Evolutionary conservation across 2,113 vertebrate species (phyloP).

Genomic region (Hemiscyllium ocellatum): DNA sequence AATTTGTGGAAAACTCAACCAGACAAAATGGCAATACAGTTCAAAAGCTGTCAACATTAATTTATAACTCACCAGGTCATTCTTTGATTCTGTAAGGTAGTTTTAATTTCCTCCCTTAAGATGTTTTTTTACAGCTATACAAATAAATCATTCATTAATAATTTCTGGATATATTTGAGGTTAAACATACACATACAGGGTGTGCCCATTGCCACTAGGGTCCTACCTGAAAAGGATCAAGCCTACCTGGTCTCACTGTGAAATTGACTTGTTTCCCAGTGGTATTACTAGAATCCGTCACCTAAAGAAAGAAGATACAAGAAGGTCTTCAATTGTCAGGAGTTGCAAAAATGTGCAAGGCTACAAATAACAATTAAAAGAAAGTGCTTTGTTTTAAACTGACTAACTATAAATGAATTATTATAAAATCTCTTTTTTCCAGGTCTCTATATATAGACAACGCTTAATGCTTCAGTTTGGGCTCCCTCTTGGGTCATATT

Average conservation of each 20-base stretch:
- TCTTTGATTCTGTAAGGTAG: not conserved
- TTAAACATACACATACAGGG: not conserved
- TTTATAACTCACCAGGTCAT: not conserved
- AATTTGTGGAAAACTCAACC: not conserved
- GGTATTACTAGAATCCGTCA: not conserved
- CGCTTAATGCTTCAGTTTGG: not conserved
- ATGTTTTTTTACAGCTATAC: not conserved
- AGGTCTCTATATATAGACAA: not conserved
- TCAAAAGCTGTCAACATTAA: no score
- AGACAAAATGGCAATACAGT: no score
- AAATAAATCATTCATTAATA: not conserved
- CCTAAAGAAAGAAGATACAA: not conserved
- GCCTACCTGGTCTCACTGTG: not conserved
- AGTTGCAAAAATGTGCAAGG: not conserved
- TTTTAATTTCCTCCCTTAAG: not conserved
- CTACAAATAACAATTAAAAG: not conserved
- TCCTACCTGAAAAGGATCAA: not conserved
- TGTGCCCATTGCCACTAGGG: not conserved
- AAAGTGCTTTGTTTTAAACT: not conserved
- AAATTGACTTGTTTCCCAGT: constrained; percentile 3
- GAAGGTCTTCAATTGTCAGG: not conserved
- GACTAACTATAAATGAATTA: not conserved
- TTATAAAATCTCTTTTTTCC: not conserved
- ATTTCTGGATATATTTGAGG: not conserved
- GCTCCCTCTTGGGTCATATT: not conserved